A percentile compares a stretch with the other conserved stretches of the same genome.
These are phyloP conservation scores for Limnephilus lunatus DNA, from an alignment of 2,888 invertebrate genomes.

Conservation along the genomic window DNA sequence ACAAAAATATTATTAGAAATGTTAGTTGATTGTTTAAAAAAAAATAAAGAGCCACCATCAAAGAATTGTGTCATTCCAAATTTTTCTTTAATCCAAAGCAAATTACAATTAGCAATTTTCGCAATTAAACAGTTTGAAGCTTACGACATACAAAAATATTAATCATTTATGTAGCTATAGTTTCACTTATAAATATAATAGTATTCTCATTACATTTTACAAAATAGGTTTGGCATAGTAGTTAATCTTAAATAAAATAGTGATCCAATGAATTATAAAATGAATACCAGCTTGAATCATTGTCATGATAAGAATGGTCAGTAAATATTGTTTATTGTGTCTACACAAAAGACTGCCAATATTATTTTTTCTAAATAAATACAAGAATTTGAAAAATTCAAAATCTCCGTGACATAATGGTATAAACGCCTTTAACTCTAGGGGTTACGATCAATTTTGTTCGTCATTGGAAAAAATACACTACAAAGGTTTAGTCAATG, in stretches of 20 bases:
- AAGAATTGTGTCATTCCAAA: background rate
- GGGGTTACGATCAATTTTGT: background rate
- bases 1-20: background rate
- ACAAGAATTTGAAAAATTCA: background rate
- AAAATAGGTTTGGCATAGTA: constrained; percentile 14
- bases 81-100: background rate
- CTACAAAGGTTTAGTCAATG: background rate
- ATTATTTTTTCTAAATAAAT: background rate
- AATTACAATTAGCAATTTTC: background rate
- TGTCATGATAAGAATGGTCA: background rate
- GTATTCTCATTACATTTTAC: background rate
- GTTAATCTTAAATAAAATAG: constrained; percentile 9
- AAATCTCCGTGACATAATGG: background rate
- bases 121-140: background rate
- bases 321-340: background rate
- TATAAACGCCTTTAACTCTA: background rate
- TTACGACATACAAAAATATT: constrained; percentile 14
- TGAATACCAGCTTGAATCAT: background rate
- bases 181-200: constrained; percentile 6
- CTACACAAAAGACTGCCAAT: background rate
- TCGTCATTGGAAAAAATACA: background rate
- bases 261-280: constrained; percentile 8
- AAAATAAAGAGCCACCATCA: background rate
- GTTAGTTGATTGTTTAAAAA: background rate
- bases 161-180: background rate